Conservation (phyloP, 2,888 invertebrate genomes). For the Deroplatys truncata region DNA sequence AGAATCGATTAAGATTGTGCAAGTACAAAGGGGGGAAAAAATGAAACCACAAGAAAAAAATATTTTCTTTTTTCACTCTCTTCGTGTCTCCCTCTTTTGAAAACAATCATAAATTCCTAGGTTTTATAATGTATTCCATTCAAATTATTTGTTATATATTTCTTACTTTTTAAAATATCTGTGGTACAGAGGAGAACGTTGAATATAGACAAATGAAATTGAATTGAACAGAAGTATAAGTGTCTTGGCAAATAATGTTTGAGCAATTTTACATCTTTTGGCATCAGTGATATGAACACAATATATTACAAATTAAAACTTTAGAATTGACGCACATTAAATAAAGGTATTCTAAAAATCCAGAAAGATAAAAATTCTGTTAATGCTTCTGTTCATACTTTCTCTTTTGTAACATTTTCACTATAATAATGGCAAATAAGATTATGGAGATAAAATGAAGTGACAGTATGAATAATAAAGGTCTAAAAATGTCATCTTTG, state of each 20-base stretch:
- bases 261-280: neutral
- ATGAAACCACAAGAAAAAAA: neutral
- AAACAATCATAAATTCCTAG: conserved; percentile 2
- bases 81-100: neutral
- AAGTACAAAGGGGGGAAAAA: conserved; percentile 12
- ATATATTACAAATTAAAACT: neutral
- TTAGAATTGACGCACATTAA: neutral
- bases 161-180: conserved; percentile 14
- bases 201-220: neutral
- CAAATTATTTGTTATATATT: conserved; percentile 17
- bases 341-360: neutral
- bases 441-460: conserved; percentile 6
- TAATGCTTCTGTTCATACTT: too few species aligned
- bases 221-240: neutral
- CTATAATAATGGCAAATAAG: conserved; percentile 9
- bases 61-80: neutral
- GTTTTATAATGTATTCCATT: conserved; percentile 14
- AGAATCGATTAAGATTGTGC: neutral
- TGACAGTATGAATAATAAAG: conserved; percentile 8
- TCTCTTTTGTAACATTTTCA: neutral
- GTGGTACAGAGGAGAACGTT: neutral
- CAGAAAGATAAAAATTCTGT: neutral
- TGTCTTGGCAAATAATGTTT: neutral
- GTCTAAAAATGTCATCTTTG: conserved; percentile 15
- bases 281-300: neutral